These are phyloP conservation scores for Myotis lucifugus DNA, from an alignment of 2,113 vertebrate genomes.

Conservation along the genomic window DNA sequence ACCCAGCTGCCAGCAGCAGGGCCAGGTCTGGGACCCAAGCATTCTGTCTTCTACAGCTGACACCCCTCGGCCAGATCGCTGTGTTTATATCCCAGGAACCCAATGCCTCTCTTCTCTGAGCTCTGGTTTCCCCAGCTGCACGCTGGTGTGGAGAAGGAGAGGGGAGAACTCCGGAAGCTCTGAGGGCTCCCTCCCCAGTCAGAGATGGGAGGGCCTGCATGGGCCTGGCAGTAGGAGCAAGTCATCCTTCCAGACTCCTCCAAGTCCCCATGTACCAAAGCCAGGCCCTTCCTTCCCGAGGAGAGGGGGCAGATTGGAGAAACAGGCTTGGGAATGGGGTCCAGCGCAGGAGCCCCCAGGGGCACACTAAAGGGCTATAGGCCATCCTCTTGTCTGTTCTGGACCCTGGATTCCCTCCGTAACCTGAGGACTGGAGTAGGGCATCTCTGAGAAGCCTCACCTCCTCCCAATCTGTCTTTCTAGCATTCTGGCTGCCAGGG, in stretches of 20 bases:
- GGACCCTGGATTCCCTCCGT: neutral
- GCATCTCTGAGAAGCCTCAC: neutral
- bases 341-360: neutral
- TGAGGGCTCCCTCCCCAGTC: neutral
- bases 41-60: neutral
- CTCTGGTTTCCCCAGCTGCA: neutral
- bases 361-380: neutral
- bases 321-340: neutral
- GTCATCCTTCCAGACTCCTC: neutral
- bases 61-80: neutral
- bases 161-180: neutral
- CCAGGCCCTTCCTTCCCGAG: neutral
- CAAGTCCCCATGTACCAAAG: neutral
- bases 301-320: neutral
- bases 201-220: accelerated
- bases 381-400: neutral
- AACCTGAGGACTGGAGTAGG: neutral
- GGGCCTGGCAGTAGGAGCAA: neutral
- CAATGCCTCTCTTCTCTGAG: neutral
- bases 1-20: neutral
- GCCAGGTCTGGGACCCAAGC: neutral
- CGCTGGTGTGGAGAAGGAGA: neutral
- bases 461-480: neutral
- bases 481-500: neutral
- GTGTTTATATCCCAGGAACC: neutral